These are phyloP conservation scores for Machimus rusticus DNA, from an alignment of 2,888 invertebrate species.

Conservation along the genomic window DNA sequence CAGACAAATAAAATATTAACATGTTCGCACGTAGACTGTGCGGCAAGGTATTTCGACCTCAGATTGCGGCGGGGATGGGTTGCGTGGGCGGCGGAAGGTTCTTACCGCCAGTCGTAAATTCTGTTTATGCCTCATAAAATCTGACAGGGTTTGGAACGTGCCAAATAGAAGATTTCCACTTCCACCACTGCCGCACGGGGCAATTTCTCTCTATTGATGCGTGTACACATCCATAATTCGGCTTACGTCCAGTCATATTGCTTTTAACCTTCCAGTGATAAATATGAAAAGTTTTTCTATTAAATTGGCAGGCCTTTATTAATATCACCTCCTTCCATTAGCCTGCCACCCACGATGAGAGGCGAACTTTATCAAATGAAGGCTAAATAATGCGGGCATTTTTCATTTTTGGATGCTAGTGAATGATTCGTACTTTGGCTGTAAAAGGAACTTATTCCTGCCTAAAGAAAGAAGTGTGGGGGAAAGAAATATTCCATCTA, in stretches of 20 bases:
- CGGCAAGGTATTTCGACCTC: constrained; percentile 32
- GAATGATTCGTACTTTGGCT: not conserved
- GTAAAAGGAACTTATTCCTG: not conserved
- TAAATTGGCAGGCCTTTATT: constrained; percentile 30
- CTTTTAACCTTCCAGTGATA: constrained; percentile 25
- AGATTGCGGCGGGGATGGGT: not conserved
- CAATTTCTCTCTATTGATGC: constrained; percentile 38
- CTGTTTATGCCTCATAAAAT: constrained; percentile 42
- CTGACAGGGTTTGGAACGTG: constrained; percentile 40
- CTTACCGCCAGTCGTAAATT: constrained; percentile 37
- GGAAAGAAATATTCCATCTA: not conserved
- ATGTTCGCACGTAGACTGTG: constrained; percentile 19
- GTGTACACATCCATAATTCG: constrained; percentile 37
- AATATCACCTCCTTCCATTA: not conserved
- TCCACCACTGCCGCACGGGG: not conserved
- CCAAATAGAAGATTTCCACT: constrained; percentile 36
- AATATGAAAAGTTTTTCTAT: constrained; percentile 33
- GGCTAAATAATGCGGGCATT: not conserved
- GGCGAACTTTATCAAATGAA: not conserved
- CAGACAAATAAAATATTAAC: constrained; percentile 40
- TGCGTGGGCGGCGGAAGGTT: not conserved
- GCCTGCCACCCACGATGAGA: not conserved
- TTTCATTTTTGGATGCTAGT: not conserved
- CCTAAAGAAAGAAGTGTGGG: not conserved
- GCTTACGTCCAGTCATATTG: constrained; percentile 5